Evolutionary conservation across 2,113 vertebrate genomes (phyloP).

Genomic region (Bambusicola thoracicus): DNA sequence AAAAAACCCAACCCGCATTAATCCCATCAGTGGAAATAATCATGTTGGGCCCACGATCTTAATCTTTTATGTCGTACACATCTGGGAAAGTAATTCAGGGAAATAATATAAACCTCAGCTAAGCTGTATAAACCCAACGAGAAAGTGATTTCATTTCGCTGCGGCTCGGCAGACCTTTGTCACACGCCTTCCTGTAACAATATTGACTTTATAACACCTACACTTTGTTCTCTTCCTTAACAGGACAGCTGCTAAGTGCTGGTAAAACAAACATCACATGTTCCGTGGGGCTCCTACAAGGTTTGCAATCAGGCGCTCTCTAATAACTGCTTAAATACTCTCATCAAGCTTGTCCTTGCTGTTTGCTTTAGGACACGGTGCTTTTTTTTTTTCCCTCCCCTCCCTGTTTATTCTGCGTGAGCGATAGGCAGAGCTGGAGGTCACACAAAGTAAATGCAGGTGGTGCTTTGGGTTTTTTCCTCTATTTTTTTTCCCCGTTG

Average conservation of each 20-base stretch:
- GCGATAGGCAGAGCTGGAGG: slow-evolving; percentile 23
- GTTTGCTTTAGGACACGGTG: slow-evolving; percentile 71
- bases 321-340: slow-evolving; percentile 74
- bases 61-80: not conserved
- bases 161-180: slow-evolving; percentile 25
- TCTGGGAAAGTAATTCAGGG: slow-evolving; percentile 4
- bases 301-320: slow-evolving; percentile 56
- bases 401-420: slow-evolving; percentile 11
- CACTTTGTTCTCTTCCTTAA: slow-evolving; percentile 70
- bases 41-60: not conserved
- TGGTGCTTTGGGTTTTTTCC: not conserved
- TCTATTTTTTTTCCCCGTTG: accelerated
- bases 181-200: slow-evolving; percentile 74
- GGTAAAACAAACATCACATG: slow-evolving; percentile 78
- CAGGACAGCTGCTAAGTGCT: slow-evolving; percentile 77
- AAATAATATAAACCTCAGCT: not conserved
- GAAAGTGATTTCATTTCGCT: accelerated
- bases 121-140: not conserved
- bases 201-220: slow-evolving; percentile 80
- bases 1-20: not conserved
- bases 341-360: slow-evolving; percentile 63
- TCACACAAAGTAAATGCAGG: slow-evolving; percentile 27
- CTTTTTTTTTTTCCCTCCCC: slow-evolving; percentile 33
- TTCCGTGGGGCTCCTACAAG: slow-evolving; percentile 49
- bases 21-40: not conserved